phyloP scores from a whole-genome alignment of 2,888 invertebrate genomes.

The Apotomis capreana region DNA sequence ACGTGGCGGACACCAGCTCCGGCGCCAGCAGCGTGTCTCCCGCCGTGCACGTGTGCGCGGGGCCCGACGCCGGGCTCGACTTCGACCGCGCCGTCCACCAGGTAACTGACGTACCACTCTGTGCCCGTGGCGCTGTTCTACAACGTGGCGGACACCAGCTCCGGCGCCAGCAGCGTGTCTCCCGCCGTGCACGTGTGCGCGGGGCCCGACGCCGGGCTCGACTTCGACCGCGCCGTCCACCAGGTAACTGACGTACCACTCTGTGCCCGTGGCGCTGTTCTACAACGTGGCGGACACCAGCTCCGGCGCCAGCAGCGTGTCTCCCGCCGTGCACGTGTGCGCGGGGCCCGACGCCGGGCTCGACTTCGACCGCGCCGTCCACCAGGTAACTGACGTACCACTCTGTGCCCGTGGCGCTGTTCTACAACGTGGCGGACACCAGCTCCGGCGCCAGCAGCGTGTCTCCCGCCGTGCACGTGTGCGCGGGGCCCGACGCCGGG shows the following conservation, averaged over 20 bases:
- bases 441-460: constrained; percentile 75
- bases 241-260: constrained; percentile 81
- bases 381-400: constrained; percentile 81
- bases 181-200: constrained; percentile 87
- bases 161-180: constrained; percentile 72
- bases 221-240: constrained; percentile 92
- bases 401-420: too few species aligned
- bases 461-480: constrained; percentile 85
- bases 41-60: constrained; percentile 88
- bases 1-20: constrained; percentile 83
- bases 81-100: constrained; percentile 92
- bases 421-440: constrained; percentile 85
- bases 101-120: constrained; percentile 71
- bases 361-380: constrained; percentile 93
- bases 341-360: constrained; percentile 92
- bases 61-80: constrained; percentile 93
- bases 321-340: constrained; percentile 86
- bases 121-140: too few species aligned
- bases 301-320: constrained; percentile 73
- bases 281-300: constrained; percentile 85
- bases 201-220: constrained; percentile 92
- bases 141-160: constrained; percentile 85
- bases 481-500: constrained; percentile 91
- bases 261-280: too few species aligned
- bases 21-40: constrained; percentile 72